These are phyloP conservation scores for Anthoscopus minutus DNA, from an alignment of 2,113 vertebrate genomes.

Conservation along the genomic window DNA sequence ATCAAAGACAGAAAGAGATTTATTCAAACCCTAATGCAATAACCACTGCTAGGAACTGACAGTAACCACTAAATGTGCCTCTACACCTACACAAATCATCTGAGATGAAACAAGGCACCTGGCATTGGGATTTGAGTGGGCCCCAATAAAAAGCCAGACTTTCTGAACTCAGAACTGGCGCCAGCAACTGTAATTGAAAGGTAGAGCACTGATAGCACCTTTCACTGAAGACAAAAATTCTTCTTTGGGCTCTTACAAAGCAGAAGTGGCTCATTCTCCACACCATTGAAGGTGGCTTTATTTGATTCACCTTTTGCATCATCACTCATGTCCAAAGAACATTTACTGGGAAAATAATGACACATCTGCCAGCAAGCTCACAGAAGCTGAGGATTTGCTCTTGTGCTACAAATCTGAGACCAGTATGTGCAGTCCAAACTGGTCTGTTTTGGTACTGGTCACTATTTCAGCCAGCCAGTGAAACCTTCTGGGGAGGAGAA, in stretches of 20 bases:
- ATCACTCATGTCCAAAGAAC: neutral
- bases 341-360: neutral
- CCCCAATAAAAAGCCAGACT: neutral
- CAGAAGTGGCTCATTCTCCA: neutral
- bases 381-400: neutral
- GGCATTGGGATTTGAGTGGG: neutral
- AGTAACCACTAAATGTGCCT: neutral
- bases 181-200: neutral
- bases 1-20: neutral
- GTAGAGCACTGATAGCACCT: neutral
- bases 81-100: neutral
- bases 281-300: neutral
- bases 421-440: neutral
- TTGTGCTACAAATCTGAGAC: neutral
- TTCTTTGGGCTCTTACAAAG: neutral
- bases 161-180: neutral
- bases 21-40: neutral
- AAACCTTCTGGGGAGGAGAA: slow-evolving; percentile 41
- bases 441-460: neutral
- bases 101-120: neutral
- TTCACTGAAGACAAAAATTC: neutral
- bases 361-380: neutral
- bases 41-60: neutral
- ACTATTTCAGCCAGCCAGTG: slow-evolving; percentile 9
- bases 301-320: neutral